Evolutionary conservation across 53 echinoderm and acorn worm species (phyloP), one percentile per base, ranked within the genome.

Genomic region (Apostichopus leukothele): DNA sequence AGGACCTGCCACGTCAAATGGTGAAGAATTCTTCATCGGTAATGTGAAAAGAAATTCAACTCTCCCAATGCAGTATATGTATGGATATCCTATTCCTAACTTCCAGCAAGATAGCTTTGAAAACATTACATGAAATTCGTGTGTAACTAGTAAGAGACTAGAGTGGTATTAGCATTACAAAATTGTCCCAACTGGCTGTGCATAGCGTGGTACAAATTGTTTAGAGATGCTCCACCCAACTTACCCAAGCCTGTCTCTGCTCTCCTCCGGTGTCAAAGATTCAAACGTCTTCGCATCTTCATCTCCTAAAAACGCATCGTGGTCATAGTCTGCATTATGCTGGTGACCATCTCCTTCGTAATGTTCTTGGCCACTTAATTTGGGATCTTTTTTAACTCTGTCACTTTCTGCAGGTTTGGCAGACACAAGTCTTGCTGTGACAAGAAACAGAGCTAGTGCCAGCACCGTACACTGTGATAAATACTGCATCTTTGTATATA

Each of bases 241-340:
- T 76, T 90, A 92, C 92, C 92, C 92, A 61, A 92, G 90, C 63
- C 92, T 92, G 39, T 87, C 76, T 19, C 79, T 90, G 91, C 96
- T 96, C 78, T 96, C 93, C 39, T 95, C 96, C 20, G 96, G 96
- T 61, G 91, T 92, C 76, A 96, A 75, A 20, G 92, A 89, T 4
- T 88, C 76, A 59, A 96, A 96, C 54, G 91, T 93, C 75, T 90
- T 93, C n/a, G 96, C 96, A 79, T 96, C 94, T 27, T 96, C 95
- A 79, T 95, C 93, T 21, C 96, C 96, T 22, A 96, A 89, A 74
- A 96, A 96, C 20, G 96, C 96, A 53, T 96, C 96, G 55, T 96
- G 96, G 73, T 96, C 96, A 60, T 95, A 96, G 50, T 96, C 96
- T 51, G 86, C 77, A 60, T 96, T 96, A 89, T 96, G 96, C 0